Evolutionary conservation across 1,140 invertebrate species (phyloP), one percentile per base, ranked within the genome.

Genomic region (Pollicipes pollicipes): DNA sequence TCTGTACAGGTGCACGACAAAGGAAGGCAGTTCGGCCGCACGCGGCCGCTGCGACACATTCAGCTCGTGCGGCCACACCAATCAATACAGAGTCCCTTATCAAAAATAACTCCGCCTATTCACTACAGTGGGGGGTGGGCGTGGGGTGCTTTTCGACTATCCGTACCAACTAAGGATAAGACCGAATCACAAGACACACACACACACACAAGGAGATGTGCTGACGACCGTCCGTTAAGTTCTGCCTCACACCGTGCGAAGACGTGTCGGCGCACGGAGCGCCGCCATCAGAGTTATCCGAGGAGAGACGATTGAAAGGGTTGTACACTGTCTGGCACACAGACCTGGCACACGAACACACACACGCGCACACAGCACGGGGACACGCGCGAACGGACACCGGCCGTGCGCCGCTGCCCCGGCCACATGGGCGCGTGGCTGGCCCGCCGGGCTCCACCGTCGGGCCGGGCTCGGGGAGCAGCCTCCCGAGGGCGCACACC

Each of bases 81-180:
- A 58, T 58, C 45, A 58, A 58, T 24, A 58, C 45, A 58, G 45
- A 58, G 45, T 58, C 45, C 32, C 45, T 58, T 58, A 58, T 58
- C 45, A 58, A 58, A 58, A 58, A 58, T 58, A 58, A 58, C 45
- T 58, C 45, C 45, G 45, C 45, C 45, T 58, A 58, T 58, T 58
- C 45, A 21, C 45, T 58, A 58, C 45, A 24, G 45, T 58, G 45
- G 45, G 13, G 45, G 2, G 45, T 17, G 45, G 45, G 21, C 17
- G 45, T 21, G 8, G 35, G n/a, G n/a, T n/a, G n/a, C n/a, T n/a
- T n/a, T n/a, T n/a, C 35, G 16, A 16, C 32, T 35, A 58, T 3
- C 13, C 2, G 13, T 24, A 58, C 45, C 32, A 24, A 21, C 45
- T 58, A 58, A 35, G 45, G 2, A 58, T 21, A 58, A 21, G 21